Evolutionary conservation across 2,888 invertebrate species (phyloP).

Genomic region (Bhutanitis thaidina): DNA sequence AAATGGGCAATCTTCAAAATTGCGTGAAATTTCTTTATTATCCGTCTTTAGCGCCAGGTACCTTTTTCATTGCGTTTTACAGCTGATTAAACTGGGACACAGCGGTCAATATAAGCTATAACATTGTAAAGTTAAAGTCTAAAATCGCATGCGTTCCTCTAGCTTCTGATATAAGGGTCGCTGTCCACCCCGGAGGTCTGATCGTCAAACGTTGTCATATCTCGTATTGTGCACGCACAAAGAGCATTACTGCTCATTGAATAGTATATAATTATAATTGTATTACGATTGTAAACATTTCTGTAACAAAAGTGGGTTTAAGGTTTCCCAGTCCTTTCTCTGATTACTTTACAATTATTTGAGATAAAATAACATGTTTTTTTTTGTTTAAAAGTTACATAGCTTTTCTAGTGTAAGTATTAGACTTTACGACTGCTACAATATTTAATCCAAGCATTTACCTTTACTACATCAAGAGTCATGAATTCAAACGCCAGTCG

Average conservation of each 20-base stretch:
- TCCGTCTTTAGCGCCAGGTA: conserved; percentile 48
- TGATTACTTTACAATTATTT: conserved; percentile 1
- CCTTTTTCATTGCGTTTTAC: conserved; percentile 22
- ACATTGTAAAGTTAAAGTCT: not conserved
- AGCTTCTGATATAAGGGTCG: not conserved
- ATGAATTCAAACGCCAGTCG: no score
- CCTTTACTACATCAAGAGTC: no score
- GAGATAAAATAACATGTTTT: no score
- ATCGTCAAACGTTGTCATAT: conserved; percentile 65
- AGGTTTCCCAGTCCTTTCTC: conserved; percentile 28
- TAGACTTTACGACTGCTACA: no score
- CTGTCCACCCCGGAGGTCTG: conserved; percentile 53
- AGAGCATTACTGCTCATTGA: conserved; percentile 55
- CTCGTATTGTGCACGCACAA: conserved; percentile 36
- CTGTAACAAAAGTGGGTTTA: conserved; percentile 46
- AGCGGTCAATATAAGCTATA: not conserved
- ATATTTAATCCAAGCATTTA: no score
- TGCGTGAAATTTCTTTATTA: conserved; percentile 47
- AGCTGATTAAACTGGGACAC: not conserved
- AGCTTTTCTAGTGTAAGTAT: no score
- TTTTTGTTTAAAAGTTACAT: no score
- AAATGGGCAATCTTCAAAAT: conserved; percentile 32
- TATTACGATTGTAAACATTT: conserved; percentile 54
- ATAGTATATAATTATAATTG: conserved; percentile 55
- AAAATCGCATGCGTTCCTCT: conserved; percentile 2